These are phyloP conservation scores for Oppia nitens DNA, from an alignment of 1,140 invertebrate species.

Conservation along the genomic window DNA sequence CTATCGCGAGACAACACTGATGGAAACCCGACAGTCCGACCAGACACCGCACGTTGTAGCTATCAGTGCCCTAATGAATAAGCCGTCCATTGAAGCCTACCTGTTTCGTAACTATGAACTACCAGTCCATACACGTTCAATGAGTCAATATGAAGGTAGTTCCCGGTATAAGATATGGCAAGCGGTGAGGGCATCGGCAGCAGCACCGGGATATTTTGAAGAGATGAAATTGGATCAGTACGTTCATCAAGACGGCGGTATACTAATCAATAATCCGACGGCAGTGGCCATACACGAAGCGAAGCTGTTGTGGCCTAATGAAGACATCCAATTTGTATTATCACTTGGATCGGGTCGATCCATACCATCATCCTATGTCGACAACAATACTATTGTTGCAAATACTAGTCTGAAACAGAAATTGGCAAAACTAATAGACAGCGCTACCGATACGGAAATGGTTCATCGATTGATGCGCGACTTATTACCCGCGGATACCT, in stretches of 20 bases:
- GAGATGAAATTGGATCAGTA: slow-evolving; percentile 56
- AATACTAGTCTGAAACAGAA: slow-evolving; percentile 46
- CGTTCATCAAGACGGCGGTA: slow-evolving; percentile 70
- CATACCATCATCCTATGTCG: slow-evolving; percentile 25
- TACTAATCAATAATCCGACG: slow-evolving; percentile 77
- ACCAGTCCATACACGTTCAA: slow-evolving; percentile 44
- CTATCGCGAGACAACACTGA: slow-evolving; percentile 45
- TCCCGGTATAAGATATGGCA: slow-evolving; percentile 61
- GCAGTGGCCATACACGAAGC: slow-evolving; percentile 76
- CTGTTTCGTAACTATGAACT: slow-evolving; percentile 77
- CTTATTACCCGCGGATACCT: slow-evolving; percentile 52
- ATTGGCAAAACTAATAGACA: slow-evolving; percentile 57
- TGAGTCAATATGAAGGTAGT: slow-evolving; percentile 57
- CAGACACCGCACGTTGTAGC: slow-evolving; percentile 50
- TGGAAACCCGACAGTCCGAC: slow-evolving; percentile 41
- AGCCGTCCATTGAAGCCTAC: slow-evolving; percentile 57
- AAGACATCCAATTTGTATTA: slow-evolving; percentile 60
- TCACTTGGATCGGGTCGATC: slow-evolving; percentile 66
- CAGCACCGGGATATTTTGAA: slow-evolving; percentile 81
- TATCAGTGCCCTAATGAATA: slow-evolving; percentile 64
- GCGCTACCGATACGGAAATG: slow-evolving; percentile 73
- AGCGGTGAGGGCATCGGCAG: slow-evolving; percentile 71
- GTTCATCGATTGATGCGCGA: slow-evolving; percentile 66
- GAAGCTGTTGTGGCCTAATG: slow-evolving; percentile 61
- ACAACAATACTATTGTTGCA: slow-evolving; percentile 9